These are phyloP conservation scores for Anoplophora glabripennis DNA, from an alignment of 1,140 invertebrate genomes.

Conservation along the genomic window DNA sequence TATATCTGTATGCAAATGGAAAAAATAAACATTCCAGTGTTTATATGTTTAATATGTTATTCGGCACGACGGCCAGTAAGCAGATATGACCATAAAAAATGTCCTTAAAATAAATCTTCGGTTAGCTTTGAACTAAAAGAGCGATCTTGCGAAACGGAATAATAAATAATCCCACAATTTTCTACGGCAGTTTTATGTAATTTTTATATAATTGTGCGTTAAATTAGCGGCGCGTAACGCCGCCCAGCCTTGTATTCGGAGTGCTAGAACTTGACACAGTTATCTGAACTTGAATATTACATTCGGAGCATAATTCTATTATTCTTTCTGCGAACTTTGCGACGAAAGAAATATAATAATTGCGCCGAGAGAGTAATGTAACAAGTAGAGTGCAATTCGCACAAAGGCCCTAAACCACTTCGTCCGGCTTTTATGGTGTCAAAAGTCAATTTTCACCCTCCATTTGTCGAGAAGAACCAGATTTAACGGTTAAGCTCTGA, in stretches of 20 bases:
- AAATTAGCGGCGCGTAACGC: neutral
- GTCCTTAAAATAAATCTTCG: slow-evolving; percentile 4
- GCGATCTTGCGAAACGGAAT: slow-evolving; percentile 3
- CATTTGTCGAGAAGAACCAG: slow-evolving; percentile 26
- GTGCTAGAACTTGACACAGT: slow-evolving; percentile 5
- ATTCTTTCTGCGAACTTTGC: neutral
- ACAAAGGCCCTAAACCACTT: slow-evolving; percentile 18
- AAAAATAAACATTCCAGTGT: no score
- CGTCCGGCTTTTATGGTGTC: slow-evolving; percentile 27
- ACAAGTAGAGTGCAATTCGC: slow-evolving; percentile 14
- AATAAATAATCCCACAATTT: slow-evolving; percentile 3
- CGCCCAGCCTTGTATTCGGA: neutral
- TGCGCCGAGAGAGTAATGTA: slow-evolving; percentile 26
- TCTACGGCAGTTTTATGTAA: neutral
- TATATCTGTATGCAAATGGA: no score
- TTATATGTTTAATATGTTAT: no score
- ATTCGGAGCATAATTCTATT: slow-evolving; percentile 3
- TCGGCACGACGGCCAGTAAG: neutral
- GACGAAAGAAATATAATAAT: slow-evolving; percentile 19
- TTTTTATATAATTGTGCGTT: slow-evolving; percentile 1
- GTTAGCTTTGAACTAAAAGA: slow-evolving; percentile 10
- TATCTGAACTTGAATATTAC: slow-evolving; percentile 12
- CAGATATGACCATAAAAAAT: neutral
- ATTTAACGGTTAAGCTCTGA: slow-evolving; percentile 9
- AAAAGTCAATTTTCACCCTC: slow-evolving; percentile 37